Conservation (phyloP, 2,113 vertebrate species). For the Cyrtonyx montezumae region DNA sequence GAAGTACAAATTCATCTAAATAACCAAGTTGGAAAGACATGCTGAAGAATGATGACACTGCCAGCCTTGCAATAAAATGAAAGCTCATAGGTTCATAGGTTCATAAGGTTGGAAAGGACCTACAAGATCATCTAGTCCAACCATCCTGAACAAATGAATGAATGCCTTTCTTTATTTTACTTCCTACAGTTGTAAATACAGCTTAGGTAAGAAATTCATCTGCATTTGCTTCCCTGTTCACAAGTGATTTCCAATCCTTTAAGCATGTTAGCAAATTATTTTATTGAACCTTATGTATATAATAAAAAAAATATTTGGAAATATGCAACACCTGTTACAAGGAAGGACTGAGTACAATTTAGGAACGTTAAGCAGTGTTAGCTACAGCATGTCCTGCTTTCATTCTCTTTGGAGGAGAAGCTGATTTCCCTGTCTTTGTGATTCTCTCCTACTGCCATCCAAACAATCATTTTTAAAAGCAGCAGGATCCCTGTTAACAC, state of each 20-base stretch:
- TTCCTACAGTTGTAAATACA: not conserved
- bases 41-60: not conserved
- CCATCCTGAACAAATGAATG: not conserved
- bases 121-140: too few species aligned
- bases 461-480: constrained; percentile 23
- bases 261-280: not conserved
- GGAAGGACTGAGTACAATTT: not conserved
- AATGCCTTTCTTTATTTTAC: not conserved
- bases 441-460: not conserved
- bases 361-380: not conserved
- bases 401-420: not conserved
- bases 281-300: not conserved
- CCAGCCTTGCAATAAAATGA: not conserved
- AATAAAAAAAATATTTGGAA: not conserved
- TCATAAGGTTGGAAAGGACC: too few species aligned
- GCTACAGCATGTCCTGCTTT: not conserved
- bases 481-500: not conserved
- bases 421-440: not conserved
- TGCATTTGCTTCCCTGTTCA: not conserved
- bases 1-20: not conserved
- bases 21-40: not conserved
- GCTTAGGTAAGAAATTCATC: not conserved
- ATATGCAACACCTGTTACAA: not conserved
- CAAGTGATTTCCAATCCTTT: not conserved
- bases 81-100: too few species aligned